Evolutionary conservation across 2,797 vertebrate genomes (phyloP), one percentile per base, ranked within the genome.

Genomic region (Diceros bicornis): DNA sequence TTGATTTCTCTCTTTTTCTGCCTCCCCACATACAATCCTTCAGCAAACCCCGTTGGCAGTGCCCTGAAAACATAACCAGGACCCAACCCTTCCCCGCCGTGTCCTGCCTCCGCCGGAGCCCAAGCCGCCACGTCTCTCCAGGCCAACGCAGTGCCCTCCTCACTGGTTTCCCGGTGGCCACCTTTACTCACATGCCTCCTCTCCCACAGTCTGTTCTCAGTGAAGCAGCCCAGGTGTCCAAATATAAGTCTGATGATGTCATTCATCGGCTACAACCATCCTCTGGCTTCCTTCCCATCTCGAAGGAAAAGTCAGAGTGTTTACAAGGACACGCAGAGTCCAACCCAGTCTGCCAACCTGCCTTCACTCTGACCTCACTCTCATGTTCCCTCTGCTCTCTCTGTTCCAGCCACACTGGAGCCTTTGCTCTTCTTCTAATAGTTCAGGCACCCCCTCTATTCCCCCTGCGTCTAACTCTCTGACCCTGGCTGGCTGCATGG

Each of bases 161-260:
- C 0, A 2, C 6, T 23, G 41, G 21, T 4, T 3, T 25, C 69
- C 47, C 0, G 0, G 20, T 20, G 21, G 18, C 27, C 2, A 0
- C 21, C 18, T 20, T 17, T 23, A 11, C 8, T 41, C 41, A 2
- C 6, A 0, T 20, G 32, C 7, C 20, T n/a, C 25, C 55, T 69
- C 10, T 4, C 72, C 41, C 41, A 11, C 4, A 1, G 18, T 20
- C 62, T 27, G 27, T 27, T 32, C 1, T 25, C 25, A 18, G 1
- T 5, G n/a, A 7, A 0, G 34, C 52, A 52, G 44, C 44, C n/a
- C 16, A 52, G 6, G 6, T 20, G 50, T 7, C 25, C 14, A n/a
- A 0, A 3, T 0, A 2, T 9, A 27, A 2, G 25, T 8, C 59
- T 74, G 87, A 27, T 7, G 17, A 21, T 8, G 34, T 4, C 57